Evolutionary conservation across 2,797 vertebrate genomes (phyloP).

Genomic region (Thaleichthys pacificus): DNA sequence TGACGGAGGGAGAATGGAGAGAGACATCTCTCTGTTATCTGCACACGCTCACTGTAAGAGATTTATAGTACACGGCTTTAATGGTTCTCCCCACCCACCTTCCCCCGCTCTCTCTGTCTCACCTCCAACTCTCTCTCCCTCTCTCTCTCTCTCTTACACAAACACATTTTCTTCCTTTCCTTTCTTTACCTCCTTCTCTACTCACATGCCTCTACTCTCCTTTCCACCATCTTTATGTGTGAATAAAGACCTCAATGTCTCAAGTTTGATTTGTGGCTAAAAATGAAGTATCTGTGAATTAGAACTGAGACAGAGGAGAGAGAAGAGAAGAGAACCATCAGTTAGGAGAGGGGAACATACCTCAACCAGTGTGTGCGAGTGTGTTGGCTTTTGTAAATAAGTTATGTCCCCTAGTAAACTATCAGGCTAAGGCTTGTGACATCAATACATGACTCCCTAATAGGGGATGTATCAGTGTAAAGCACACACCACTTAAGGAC

Average conservation of each 20-base stretch:
- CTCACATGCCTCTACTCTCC: too few species aligned
- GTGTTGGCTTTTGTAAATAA: slow-evolving; percentile 33
- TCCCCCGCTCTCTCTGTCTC: slow-evolving; percentile 31
- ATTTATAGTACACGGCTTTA: slow-evolving; percentile 73
- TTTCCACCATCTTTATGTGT: too few species aligned
- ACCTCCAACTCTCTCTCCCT: slow-evolving; percentile 14
- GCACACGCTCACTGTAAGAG: slow-evolving; percentile 64
- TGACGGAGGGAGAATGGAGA: slow-evolving; percentile 69
- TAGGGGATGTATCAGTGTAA: slow-evolving; percentile 50
- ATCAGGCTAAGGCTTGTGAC: slow-evolving; percentile 30
- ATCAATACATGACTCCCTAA: slow-evolving; percentile 53
- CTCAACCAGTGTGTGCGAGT: neutral
- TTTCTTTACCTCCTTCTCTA: neutral
- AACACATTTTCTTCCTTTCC: slow-evolving; percentile 15
- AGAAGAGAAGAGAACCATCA: neutral
- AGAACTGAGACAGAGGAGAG: neutral
- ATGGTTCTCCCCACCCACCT: slow-evolving; percentile 59
- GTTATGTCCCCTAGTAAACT: slow-evolving; percentile 48
- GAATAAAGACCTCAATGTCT: slow-evolving; percentile 54
- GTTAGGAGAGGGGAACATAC: neutral
- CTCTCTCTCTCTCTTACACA: slow-evolving; percentile 16
- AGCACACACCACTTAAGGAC: slow-evolving; percentile 44
- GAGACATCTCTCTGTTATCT: slow-evolving; percentile 73
- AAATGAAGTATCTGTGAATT: neutral
- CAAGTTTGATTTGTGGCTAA: neutral